Percentiles rank a stretch among this genome's conserved stretches.
Conservation (phyloP, 2,888 invertebrate species). For the Scelioninae gen. 2 region DNA sequence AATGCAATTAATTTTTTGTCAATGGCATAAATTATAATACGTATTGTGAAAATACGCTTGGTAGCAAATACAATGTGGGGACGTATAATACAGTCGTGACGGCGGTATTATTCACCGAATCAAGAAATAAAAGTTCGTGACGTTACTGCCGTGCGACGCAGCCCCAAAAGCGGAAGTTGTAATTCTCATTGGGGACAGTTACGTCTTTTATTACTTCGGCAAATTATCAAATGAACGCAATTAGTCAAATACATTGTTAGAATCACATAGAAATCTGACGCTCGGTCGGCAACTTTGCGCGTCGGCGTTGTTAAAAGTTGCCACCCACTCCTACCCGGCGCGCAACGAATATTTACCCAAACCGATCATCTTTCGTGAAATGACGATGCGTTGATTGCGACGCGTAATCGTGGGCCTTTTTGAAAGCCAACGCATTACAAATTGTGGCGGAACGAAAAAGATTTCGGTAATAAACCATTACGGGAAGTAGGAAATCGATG, state of each 20-base stretch:
- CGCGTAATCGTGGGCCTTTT: not conserved
- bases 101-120: conserved; percentile 25
- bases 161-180: conserved; percentile 40
- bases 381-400: not conserved
- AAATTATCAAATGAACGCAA: conserved; percentile 38
- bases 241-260: conserved; percentile 17
- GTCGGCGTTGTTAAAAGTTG: not conserved
- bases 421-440: too few species aligned
- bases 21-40: not conserved
- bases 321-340: not conserved
- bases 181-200: conserved; percentile 39
- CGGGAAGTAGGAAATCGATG: conserved; percentile 3
- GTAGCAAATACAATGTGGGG: conserved; percentile 19
- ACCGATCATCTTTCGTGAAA: too few species aligned
- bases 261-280: conserved; percentile 13
- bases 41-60: not conserved
- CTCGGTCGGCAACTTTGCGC: too few species aligned
- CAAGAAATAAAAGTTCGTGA: conserved; percentile 38
- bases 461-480: too few species aligned
- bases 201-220: conserved; percentile 38
- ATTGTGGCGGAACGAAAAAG: too few species aligned
- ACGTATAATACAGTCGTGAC: conserved; percentile 31
- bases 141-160: conserved; percentile 14
- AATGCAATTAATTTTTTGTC: not conserved
- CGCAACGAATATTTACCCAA: too few species aligned